Evolutionary conservation across 2,888 invertebrate genomes (phyloP), one percentile per base, ranked within the genome.

Genomic region (Tetragonisca angustula): DNA sequence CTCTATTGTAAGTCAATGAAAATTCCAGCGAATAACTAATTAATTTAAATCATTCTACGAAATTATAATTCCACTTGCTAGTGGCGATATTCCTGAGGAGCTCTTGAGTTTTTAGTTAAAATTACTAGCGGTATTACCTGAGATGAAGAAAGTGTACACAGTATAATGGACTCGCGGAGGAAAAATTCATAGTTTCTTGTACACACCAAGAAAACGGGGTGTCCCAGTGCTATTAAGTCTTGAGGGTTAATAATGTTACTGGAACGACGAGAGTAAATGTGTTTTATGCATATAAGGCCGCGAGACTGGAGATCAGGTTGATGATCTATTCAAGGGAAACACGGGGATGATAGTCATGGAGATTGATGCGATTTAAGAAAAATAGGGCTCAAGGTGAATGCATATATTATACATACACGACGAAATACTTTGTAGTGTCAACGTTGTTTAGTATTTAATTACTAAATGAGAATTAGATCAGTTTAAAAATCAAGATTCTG

Each of bases 161-260:
- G 50, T 5, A 56, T 56, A 70, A 76, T 11, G 50, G 19, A 19
- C 17, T 1, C 64, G 21, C 6, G n/a, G n/a, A 50, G 59, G 36
- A 24, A 61, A 70, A 73, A 52, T 68, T 50, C 56, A 13, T 62
- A 56, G 59, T 80, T 76, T n/a, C 72, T 43, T 36, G 43, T 36
- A 24, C 17, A 76, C 68, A 54, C 32, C 43, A 50, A 56, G 32
- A 49, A 77, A 78, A 78, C 76, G 80, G 80, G 43, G 9, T 43
- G 69, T 64, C 65, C 36, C 24, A 2, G 69, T 27, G 72, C 65
- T 62, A 75, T 85, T 75, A 80, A 78, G 65, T 76, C 86, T 67
- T 62, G 27, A 80, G 72, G 64, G 76, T 69, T 86, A 81, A 83
- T 83, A 86, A 83, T 56, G 75, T 83, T 69, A 49, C 80, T 65